These are phyloP conservation scores for Heliconius nattereri DNA, from an alignment of 1,140 invertebrate genomes.

Conservation along the genomic window DNA sequence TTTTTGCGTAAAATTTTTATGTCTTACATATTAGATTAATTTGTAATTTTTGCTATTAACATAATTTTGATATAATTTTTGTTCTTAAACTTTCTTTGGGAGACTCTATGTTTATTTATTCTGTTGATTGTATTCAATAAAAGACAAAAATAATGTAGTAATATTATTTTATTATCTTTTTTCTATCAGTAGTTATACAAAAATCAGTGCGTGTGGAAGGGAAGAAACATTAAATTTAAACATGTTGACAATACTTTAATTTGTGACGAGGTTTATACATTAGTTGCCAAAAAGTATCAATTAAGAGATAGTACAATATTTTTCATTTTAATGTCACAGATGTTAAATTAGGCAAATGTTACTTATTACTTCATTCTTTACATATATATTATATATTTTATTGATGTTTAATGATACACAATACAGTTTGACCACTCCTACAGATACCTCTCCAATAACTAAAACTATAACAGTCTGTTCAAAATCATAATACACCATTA, in stretches of 20 bases:
- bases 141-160: slow-evolving; percentile 39
- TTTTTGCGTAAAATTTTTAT: no score
- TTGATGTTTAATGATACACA: slow-evolving; percentile 52
- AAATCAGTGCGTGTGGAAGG: slow-evolving; percentile 29
- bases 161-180: slow-evolving; percentile 45
- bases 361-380: slow-evolving; percentile 25
- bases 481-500: slow-evolving; percentile 78
- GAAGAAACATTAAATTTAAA: slow-evolving; percentile 2
- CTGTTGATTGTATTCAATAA: slow-evolving; percentile 26
- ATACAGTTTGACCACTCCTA: slow-evolving; percentile 52
- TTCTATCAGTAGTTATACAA: slow-evolving; percentile 40
- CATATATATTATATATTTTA: neutral
- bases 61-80: no score
- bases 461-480: slow-evolving; percentile 80
- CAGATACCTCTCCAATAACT: slow-evolving; percentile 58
- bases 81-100: no score
- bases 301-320: slow-evolving; percentile 6
- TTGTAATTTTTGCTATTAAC: no score
- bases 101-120: no score
- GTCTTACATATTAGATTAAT: no score
- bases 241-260: neutral
- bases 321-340: neutral
- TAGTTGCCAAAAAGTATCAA: slow-evolving; percentile 23
- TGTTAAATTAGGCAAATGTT: slow-evolving; percentile 7
- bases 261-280: slow-evolving; percentile 27